phyloP scores from a whole-genome alignment of 2,113 vertebrate species.

The Phylloscopus trochiloides region DNA sequence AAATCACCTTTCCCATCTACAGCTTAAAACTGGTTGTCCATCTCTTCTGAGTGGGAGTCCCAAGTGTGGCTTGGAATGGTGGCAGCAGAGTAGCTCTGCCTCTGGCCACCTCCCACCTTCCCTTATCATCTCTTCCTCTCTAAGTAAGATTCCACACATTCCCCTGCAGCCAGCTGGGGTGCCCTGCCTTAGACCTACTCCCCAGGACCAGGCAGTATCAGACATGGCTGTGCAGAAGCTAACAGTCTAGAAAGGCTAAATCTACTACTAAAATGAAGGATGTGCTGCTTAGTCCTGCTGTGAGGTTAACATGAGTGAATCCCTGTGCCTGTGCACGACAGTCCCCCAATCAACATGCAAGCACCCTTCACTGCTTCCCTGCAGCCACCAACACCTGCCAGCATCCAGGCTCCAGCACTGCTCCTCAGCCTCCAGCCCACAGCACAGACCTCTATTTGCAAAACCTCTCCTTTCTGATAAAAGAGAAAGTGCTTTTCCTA shows the following conservation, averaged over 20 bases:
- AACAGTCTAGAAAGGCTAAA: neutral
- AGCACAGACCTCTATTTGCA: neutral
- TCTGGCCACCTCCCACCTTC: neutral
- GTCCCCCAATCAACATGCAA: fast-evolving
- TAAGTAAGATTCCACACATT: neutral
- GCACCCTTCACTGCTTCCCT: neutral
- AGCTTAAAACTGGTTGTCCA: neutral
- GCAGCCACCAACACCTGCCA: neutral
- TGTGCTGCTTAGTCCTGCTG: neutral
- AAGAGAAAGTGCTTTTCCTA: neutral
- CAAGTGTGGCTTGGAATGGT: neutral
- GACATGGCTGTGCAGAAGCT: neutral
- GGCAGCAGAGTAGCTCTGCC: neutral
- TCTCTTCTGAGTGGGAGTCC: neutral
- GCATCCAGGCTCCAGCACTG: neutral
- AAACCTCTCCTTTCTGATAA: neutral
- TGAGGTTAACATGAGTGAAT: neutral
- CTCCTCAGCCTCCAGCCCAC: neutral
- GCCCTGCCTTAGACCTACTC: neutral
- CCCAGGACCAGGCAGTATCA: neutral
- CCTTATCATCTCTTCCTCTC: neutral
- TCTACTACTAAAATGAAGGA: neutral
- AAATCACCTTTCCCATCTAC: neutral
- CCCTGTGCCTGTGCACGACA: neutral
- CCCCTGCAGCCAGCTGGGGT: neutral